Conservation (phyloP, 2,113 vertebrate genomes). For the Leptobrachium leishanense region DNA sequence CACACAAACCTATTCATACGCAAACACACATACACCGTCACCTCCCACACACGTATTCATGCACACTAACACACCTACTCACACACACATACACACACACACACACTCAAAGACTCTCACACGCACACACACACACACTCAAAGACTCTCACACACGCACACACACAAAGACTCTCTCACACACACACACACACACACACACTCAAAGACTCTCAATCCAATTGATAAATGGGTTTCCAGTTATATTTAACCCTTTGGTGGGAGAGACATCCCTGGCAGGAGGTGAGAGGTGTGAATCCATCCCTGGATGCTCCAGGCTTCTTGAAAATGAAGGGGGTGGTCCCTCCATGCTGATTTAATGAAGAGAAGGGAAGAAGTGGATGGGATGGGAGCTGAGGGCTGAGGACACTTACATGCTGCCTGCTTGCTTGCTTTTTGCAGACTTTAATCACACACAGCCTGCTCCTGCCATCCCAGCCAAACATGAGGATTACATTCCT, state of each 20-base stretch:
- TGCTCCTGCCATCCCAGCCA: background rate
- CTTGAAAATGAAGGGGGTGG: conserved; percentile 22
- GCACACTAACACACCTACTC: too few species aligned
- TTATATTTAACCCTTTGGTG: background rate
- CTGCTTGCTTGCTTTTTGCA: conserved; percentile 1
- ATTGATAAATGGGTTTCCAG: conserved; percentile 9
- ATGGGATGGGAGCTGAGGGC: background rate
- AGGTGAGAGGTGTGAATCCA: conserved; percentile 23
- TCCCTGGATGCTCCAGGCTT: background rate
- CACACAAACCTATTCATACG: too few species aligned
- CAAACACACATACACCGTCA: too few species aligned
- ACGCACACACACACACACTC: too few species aligned
- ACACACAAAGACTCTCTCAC: too few species aligned
- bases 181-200: too few species aligned
- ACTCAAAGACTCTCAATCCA: background rate
- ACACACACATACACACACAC: too few species aligned
- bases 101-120: too few species aligned
- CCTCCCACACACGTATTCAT: too few species aligned
- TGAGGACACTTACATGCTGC: conserved; percentile 18
- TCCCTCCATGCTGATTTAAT: conserved; percentile 35
- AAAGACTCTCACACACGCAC: too few species aligned
- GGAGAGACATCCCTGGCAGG: background rate
- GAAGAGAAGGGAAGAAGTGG: conserved; percentile 20
- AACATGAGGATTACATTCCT: conserved; percentile 46
- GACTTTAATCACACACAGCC: conserved; percentile 36